phyloP scores from a whole-genome alignment of 2,888 invertebrate genomes.

The Tachina fera region DNA sequence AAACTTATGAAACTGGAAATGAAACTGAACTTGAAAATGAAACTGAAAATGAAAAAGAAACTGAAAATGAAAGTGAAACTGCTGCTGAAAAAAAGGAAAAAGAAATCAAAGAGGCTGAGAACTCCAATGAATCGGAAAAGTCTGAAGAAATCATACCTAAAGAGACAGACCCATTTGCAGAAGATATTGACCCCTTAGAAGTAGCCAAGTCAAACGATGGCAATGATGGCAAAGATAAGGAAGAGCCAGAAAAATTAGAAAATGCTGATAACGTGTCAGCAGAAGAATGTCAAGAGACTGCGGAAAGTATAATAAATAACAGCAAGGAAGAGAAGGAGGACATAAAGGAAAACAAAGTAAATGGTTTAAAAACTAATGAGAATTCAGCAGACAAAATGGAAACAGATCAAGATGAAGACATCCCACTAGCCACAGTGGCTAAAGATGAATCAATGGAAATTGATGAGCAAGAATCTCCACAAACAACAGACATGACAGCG shows the following conservation, averaged over 20 bases:
- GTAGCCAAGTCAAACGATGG: neutral
- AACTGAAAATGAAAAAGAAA: too few relatives aligned
- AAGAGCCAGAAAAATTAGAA: slow-evolving; percentile 3
- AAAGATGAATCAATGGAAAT: slow-evolving; percentile 26
- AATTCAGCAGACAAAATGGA: slow-evolving; percentile 1
- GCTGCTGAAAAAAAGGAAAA: neutral
- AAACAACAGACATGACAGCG: neutral
- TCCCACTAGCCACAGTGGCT: neutral
- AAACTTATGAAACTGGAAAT: neutral
- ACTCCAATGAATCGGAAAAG: neutral
- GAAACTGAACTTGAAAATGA: too few relatives aligned
- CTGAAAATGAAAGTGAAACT: too few relatives aligned
- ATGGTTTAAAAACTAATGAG: neutral
- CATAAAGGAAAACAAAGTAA: neutral
- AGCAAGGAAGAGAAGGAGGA: neutral
- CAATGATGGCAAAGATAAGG: neutral
- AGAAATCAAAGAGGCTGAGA: neutral
- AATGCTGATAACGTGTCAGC: neutral
- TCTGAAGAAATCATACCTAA: neutral
- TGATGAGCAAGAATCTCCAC: slow-evolving; percentile 32
- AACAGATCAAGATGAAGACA: neutral
- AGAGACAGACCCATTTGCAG: neutral
- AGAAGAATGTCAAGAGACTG: neutral
- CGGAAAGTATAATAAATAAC: neutral
- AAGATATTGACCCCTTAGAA: neutral